Base-by-base conservation (phyloP, 2,888 invertebrate species). In the Boloria euphrosyne region DNA sequence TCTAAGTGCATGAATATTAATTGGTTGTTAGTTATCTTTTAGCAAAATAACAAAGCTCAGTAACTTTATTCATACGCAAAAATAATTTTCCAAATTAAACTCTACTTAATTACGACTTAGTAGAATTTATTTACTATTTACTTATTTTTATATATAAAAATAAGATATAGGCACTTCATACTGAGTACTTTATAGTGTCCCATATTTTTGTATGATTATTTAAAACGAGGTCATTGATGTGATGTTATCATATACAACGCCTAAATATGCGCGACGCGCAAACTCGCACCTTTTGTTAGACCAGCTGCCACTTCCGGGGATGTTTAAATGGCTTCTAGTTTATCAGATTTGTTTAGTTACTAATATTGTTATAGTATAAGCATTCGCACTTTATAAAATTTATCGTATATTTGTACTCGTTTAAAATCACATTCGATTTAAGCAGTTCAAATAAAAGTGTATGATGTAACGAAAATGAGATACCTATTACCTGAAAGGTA, bases 301-400 rank as follows among this genome's bases (percentile, higher is more conserved):
- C 59, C 74, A 73, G 73, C 74, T 76, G 72, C 68, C 63, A 66
- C 71, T 75, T 75, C 75, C 73, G 71, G 76, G 68, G 71, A 69
- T 66, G 57, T 61, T 54, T 57, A 49, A 53, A 53, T 38, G 62
- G 52, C 60, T 62, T 54, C 64, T 55, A 65, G 66, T 64, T 66
- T 71, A 71, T 72, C 69, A 69, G 67, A 72, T 74, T 71, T 66
- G 58, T 38, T 17, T 47, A 6, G 22, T 16, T 31, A 17, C 47
- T 17, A 17, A 17, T 47, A 7, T n/a, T 49, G 6, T 16, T 14
- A 17, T 22, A 14, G 2, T 46, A n/a, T 22, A n/a, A 57, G 5
- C 46, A 16, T 57, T n/a, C 18, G 10, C 18, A 46, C 57, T 57
- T 22, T 4, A 46, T 4, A 16, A 57, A 57, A 5, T n/a, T 10